Conservation (phyloP, 1,140 invertebrate genomes). For the Microvelia longipes region DNA sequence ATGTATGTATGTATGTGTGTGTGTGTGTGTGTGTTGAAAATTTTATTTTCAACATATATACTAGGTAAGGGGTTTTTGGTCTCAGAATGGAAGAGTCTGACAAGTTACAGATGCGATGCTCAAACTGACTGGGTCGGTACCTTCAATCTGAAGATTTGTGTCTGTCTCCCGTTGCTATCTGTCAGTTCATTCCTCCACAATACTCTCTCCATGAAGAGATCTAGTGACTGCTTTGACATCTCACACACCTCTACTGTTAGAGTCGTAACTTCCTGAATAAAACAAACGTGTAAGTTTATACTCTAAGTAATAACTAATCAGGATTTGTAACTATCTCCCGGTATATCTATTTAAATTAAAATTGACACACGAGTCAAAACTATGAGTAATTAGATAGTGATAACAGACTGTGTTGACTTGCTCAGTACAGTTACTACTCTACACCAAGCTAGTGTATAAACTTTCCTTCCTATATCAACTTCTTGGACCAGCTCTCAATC, state of each 20-base stretch:
- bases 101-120: neutral
- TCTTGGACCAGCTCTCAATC: neutral
- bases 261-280: conserved; percentile 15
- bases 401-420: too few species aligned
- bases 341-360: too few species aligned
- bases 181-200: conserved; percentile 19
- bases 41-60: neutral
- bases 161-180: conserved; percentile 9
- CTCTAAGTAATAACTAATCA: too few species aligned
- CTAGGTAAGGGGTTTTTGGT: too few species aligned
- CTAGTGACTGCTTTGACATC: conserved; percentile 13
- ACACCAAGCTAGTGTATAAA: neutral
- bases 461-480: neutral
- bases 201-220: conserved; percentile 19
- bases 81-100: too few species aligned
- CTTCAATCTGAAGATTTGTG: conserved; percentile 21
- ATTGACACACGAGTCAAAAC: too few species aligned
- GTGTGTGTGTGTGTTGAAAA: neutral
- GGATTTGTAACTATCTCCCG: too few species aligned
- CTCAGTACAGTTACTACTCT: neutral
- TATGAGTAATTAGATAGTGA: too few species aligned
- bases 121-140: conserved; percentile 10
- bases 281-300: too few species aligned
- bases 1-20: neutral
- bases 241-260: conserved; percentile 17